A percentile compares a stretch with the other conserved stretches of the same genome.
Evolutionary conservation across 2,888 invertebrate species (phyloP).

Genomic region (Tromatobia lineatoria): DNA sequence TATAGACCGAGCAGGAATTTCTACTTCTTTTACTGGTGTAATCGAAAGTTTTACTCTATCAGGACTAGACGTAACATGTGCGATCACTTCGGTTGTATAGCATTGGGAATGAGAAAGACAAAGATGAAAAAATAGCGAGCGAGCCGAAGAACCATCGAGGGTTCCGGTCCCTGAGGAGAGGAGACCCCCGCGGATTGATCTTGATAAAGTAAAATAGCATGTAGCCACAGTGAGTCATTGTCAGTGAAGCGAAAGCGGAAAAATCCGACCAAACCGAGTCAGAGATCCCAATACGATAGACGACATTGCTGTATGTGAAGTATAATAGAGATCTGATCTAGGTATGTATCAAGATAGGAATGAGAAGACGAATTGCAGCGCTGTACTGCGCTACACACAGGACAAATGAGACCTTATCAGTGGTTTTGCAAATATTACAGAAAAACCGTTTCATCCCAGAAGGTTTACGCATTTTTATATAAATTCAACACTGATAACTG

Average conservation of each 20-base stretch:
- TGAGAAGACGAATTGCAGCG: conserved; percentile 22
- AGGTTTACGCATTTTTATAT: background rate
- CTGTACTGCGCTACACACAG: background rate
- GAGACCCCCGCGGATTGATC: conserved; percentile 65
- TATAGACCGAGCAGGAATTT: conserved; percentile 38
- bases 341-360: conserved; percentile 60
- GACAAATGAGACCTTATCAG: background rate
- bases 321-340: conserved; percentile 63
- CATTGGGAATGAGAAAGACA: conserved; percentile 33
- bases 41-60: conserved; percentile 54
- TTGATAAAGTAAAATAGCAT: conserved; percentile 72
- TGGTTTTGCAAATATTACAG: background rate
- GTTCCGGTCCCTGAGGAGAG: conserved; percentile 65
- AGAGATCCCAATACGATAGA: conserved; percentile 56
- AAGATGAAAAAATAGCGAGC: conserved; percentile 31
- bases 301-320: conserved; percentile 33
- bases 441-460: too few relatives aligned
- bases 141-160: conserved; percentile 63
- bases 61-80: conserved; percentile 16
- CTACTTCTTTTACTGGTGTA: conserved; percentile 16
- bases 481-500: background rate
- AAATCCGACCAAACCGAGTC: conserved; percentile 58
- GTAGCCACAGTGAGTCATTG: conserved; percentile 70
- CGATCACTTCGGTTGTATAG: conserved; percentile 38
- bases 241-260: conserved; percentile 56